phyloP scores from a whole-genome alignment of 2,797 vertebrate genomes.

The Anableps anableps region DNA sequence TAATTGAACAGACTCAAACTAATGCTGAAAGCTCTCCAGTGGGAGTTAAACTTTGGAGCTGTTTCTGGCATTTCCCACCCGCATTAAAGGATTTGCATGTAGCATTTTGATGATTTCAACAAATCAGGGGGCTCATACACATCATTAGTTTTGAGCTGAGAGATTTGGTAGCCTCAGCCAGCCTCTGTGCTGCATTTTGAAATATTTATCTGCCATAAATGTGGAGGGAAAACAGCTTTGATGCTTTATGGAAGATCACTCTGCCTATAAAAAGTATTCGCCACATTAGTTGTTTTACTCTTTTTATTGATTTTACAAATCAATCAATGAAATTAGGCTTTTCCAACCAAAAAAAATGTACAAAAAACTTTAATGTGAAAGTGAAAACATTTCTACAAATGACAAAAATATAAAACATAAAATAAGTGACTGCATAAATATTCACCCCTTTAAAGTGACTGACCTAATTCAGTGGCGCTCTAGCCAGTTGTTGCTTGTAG shows the following conservation, averaged over 20 bases:
- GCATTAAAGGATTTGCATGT: conserved; percentile 30
- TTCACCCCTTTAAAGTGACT: neutral
- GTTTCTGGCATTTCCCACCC: conserved; percentile 17
- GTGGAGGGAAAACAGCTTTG: neutral
- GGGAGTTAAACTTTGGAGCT: conserved; percentile 25
- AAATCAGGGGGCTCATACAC: conserved; percentile 20
- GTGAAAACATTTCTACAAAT: neutral
- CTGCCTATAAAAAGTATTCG: too few relatives aligned
- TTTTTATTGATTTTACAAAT: neutral
- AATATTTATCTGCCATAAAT: neutral
- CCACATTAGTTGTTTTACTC: too few relatives aligned
- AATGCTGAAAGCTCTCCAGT: conserved; percentile 36
- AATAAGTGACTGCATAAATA: neutral
- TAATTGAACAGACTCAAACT: conserved; percentile 49
- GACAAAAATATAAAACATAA: neutral
- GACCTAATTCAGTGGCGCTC: too few relatives aligned
- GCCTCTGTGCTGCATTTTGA: conserved; percentile 8
- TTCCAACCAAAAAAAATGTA: too few relatives aligned
- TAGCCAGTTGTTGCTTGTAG: too few relatives aligned
- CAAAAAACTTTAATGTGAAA: neutral
- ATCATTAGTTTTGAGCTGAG: conserved; percentile 32
- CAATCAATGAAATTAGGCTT: too few relatives aligned
- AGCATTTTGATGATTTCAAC: conserved; percentile 35
- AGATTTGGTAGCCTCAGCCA: neutral
- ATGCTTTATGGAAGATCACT: neutral